Percentiles rank a stretch among this genome's conserved stretches.
These are phyloP conservation scores for Xestia sexstrigata DNA, from an alignment of 2,888 invertebrate species.

Conservation along the genomic window DNA sequence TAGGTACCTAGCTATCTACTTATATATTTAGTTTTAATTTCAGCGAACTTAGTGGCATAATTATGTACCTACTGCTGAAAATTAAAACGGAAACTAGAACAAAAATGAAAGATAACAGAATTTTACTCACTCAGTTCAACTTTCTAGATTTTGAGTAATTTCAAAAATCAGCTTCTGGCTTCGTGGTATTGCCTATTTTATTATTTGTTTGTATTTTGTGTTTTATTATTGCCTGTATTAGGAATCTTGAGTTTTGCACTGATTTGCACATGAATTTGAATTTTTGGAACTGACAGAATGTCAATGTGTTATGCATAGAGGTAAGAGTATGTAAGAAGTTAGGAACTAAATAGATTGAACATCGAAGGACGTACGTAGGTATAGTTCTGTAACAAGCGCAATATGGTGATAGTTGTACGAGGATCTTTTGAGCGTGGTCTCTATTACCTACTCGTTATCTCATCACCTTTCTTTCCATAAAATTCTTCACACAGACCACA, in stretches of 20 bases:
- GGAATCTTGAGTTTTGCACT: constrained; percentile 3
- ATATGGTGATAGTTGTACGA: background rate
- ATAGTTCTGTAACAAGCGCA: too few relatives aligned
- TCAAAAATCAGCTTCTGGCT: background rate
- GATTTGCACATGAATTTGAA: background rate
- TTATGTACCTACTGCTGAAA: too few relatives aligned
- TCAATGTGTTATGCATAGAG: background rate
- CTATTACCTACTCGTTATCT: background rate
- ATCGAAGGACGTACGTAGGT: background rate
- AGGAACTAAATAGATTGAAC: too few relatives aligned
- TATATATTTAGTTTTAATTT: background rate
- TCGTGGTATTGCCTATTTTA: background rate
- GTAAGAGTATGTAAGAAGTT: background rate
- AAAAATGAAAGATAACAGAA: background rate
- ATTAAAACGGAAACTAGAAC: background rate
- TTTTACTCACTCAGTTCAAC: constrained; percentile 11
- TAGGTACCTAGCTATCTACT: too few relatives aligned
- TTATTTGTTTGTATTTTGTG: too few relatives aligned
- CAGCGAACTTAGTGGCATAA: background rate
- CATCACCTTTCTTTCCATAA: background rate
- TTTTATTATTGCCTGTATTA: too few relatives aligned
- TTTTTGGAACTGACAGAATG: background rate
- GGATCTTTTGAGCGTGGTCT: background rate
- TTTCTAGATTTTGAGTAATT: background rate
- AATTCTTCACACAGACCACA: background rate